phyloP scores from a whole-genome alignment of 2,888 invertebrate species.

The Arenicola marina region DNA sequence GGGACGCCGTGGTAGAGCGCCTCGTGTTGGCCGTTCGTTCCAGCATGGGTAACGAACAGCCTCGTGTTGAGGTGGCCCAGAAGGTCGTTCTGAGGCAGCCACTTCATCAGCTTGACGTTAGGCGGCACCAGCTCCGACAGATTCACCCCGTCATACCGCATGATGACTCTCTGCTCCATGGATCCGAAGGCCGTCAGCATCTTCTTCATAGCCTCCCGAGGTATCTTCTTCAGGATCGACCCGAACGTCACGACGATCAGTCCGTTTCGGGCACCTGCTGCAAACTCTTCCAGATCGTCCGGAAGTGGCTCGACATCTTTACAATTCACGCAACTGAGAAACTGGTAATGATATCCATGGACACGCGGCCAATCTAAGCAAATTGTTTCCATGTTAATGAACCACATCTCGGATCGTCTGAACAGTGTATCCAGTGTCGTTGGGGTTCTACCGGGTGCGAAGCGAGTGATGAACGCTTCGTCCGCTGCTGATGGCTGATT shows the following conservation, averaged over 20 bases:
- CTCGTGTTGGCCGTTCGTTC: conserved; percentile 14
- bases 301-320: conserved; percentile 1
- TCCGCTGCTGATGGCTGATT: not conserved
- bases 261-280: conserved; percentile 1
- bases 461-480: not conserved
- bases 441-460: not conserved
- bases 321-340: not conserved
- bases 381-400: conserved; percentile 6
- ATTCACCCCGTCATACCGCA: conserved; percentile 3
- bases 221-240: not conserved
- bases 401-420: conserved; percentile 8
- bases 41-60: conserved; percentile 15
- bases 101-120: conserved; percentile 4
- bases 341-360: not conserved
- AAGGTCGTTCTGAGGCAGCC: conserved; percentile 22
- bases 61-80: conserved; percentile 5
- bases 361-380: conserved; percentile 10
- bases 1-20: conserved; percentile 13
- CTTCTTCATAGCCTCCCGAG: conserved; percentile 3
- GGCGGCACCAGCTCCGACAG: not conserved
- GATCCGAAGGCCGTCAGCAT: conserved; percentile 4
- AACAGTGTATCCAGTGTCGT: not conserved
- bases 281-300: not conserved
- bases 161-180: not conserved
- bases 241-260: conserved; percentile 12